A percentile compares a stretch with the other conserved stretches of the same genome.
phyloP scores from a whole-genome alignment of 2,113 vertebrate genomes.

The Anser cygnoides region DNA sequence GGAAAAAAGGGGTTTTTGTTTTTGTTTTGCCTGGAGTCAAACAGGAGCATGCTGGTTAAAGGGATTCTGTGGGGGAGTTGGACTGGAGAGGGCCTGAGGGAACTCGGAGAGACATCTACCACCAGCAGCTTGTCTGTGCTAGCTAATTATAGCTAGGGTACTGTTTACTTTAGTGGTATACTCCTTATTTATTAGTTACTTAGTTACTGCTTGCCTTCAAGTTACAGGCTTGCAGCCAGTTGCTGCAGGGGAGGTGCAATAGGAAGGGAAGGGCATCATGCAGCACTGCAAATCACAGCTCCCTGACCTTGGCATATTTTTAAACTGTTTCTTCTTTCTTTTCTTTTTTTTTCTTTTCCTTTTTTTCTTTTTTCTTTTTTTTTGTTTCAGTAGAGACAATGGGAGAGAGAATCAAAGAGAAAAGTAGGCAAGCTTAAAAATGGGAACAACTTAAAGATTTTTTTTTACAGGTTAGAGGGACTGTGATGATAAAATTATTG shows the following conservation, averaged over 20 bases:
- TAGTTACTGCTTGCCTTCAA: conserved; percentile 69
- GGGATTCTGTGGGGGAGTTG: conserved; percentile 67
- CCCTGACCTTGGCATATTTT: not conserved
- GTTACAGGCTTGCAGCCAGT: conserved; percentile 63
- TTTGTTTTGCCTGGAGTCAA: conserved; percentile 69
- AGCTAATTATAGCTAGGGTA: conserved; percentile 73
- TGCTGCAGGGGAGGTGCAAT: not conserved
- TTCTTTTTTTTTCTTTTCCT: not conserved
- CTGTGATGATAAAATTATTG: not conserved
- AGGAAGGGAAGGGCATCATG: conserved; percentile 22
- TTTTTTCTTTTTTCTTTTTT: not conserved
- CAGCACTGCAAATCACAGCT: not conserved
- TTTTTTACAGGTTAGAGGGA: not conserved
- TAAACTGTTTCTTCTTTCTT: not conserved
- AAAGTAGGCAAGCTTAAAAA: not conserved
- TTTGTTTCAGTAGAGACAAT: not conserved
- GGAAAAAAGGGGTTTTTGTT: conserved; percentile 51
- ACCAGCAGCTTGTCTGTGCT: conserved; percentile 75
- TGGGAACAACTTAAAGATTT: not conserved
- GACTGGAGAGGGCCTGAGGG: conserved; percentile 65
- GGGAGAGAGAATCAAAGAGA: not conserved
- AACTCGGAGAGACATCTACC: conserved; percentile 66
- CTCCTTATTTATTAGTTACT: conserved; percentile 75
- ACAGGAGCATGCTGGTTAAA: conserved; percentile 74
- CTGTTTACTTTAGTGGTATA: conserved; percentile 73